Conservation (phyloP, 2,888 invertebrate genomes). For the Volucella bombylans region DNA sequence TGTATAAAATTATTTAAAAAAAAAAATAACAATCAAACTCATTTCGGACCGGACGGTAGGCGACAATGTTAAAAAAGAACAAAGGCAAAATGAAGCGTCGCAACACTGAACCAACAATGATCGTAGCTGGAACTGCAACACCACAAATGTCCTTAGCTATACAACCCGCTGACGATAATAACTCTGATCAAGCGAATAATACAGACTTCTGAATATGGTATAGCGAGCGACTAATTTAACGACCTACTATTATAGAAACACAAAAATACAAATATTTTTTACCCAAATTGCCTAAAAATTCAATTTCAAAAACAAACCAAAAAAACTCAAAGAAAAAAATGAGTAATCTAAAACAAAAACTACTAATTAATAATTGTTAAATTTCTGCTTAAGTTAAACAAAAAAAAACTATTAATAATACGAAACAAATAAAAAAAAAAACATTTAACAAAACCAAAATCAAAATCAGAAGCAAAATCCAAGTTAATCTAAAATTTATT, state of each 20-base stretch:
- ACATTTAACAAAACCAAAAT: slow-evolving; percentile 36
- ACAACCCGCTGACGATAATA: slow-evolving; percentile 80
- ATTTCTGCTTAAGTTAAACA: slow-evolving; percentile 33
- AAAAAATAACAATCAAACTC: slow-evolving; percentile 16
- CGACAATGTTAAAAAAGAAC: slow-evolving; percentile 99
- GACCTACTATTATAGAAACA: slow-evolving; percentile 78
- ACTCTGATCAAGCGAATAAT: slow-evolving; percentile 82
- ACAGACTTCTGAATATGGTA: slow-evolving; percentile 88
- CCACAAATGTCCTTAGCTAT: slow-evolving; percentile 82
- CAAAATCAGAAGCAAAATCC: too few species aligned
- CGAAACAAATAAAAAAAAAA: slow-evolving; percentile 20
- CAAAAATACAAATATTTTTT: slow-evolving; percentile 14
- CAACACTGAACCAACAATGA: slow-evolving; percentile 93
- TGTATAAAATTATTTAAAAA: slow-evolving; percentile 22
- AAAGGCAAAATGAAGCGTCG: slow-evolving; percentile 97
- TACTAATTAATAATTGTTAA: neutral
- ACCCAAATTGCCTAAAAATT: slow-evolving; percentile 28
- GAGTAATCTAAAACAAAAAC: slow-evolving; percentile 10
- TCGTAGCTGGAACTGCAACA: slow-evolving; percentile 82
- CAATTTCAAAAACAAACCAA: slow-evolving; percentile 33
- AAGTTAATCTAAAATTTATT: too few species aligned
- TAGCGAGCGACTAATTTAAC: slow-evolving; percentile 88
- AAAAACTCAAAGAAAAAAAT: slow-evolving; percentile 25
- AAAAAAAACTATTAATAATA: slow-evolving; percentile 22
- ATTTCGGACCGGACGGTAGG: slow-evolving; percentile 85